Conservation (phyloP, 1,140 invertebrate species). For the Zaprionus kolodkinae region DNA sequence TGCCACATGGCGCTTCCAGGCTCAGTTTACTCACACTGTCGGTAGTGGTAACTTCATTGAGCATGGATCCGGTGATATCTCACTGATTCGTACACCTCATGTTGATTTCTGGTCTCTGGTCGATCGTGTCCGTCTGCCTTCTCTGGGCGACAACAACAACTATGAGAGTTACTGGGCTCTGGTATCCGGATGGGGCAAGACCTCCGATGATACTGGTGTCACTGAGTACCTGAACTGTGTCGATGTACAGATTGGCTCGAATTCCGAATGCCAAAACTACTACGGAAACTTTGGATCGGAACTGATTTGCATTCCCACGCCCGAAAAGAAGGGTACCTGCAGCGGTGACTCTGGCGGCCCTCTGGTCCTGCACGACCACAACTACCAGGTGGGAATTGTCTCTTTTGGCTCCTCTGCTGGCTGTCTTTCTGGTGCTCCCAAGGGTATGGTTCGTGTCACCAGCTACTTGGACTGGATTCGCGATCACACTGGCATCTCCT, state of each 20-base stretch:
- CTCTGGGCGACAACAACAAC: conserved; percentile 46
- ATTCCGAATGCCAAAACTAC: conserved; percentile 18
- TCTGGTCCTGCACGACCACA: conserved; percentile 81
- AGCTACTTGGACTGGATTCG: conserved; percentile 85
- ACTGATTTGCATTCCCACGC: conserved; percentile 66
- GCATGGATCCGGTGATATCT: conserved; percentile 57
- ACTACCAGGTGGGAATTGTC: conserved; percentile 56
- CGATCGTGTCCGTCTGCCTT: conserved; percentile 56
- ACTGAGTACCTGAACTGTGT: conserved; percentile 57
- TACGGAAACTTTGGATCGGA: conserved; percentile 44
- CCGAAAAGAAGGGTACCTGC: conserved; percentile 68
- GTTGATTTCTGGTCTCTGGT: conserved; percentile 62
- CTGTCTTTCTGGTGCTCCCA: conserved; percentile 72
- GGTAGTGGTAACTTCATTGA: conserved; percentile 46
- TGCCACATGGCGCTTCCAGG: conserved; percentile 59
- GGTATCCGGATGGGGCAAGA: conserved; percentile 63
- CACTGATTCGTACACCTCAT: conserved; percentile 56
- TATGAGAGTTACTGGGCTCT: conserved; percentile 51
- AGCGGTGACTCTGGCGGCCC: conserved; percentile 86
- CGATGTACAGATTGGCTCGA: conserved; percentile 48
- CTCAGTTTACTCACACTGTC: conserved; percentile 51
- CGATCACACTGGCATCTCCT: conserved; percentile 58
- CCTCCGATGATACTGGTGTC: conserved; percentile 46
- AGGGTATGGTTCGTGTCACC: conserved; percentile 85
- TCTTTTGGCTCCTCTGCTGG: conserved; percentile 10